Evolutionary conservation across 1,140 invertebrate species (phyloP), one percentile per base, ranked within the genome.

Genomic region (Thaumetopoea pityocampa): DNA sequence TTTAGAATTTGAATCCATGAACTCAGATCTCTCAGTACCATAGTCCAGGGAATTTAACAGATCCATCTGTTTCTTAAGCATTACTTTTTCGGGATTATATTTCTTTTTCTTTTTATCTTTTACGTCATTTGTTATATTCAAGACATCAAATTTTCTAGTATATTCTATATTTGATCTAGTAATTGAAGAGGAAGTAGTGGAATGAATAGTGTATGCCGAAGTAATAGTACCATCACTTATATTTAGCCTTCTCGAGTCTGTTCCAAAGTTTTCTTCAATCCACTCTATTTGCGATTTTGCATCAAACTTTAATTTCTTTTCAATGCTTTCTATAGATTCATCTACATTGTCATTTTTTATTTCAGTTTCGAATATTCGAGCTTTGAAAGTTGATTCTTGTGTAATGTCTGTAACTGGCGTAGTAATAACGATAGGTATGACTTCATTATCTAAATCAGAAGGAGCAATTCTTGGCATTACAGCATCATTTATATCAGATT

Each of bases 21-120:
- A 24, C 5, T 62, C 57, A 7, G 42, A 14, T 40, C 43, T 65
- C 7, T 70, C 67, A 3, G 53, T 68, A 4, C 37, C 59, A 29
- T 73, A 70, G 34, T 74, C 72, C 3, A 73, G 41, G 1, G 69
- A 68, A 43, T 71, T 76, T 2, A 70, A 34, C 2, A 69, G 35
- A 43, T 68, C 46, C 36, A 62, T 56, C 41, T 69, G 51, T 29
- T 64, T 72, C 8, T 51, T 56, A 10, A 44, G 30, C 19, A 63
- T 46, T 10, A 61, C 29, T 9, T 68, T 32, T 32, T 62, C 54
- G 1, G 32, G 10, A 9, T 34, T 53, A 0, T 33, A 2, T 16
- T 54, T 53, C 3, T 18, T 10, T 15, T 41, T 42, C 5, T 22
- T 56, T 14, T 26, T 61, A 8, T 38, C 45, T 11, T 42, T 33